Base-by-base conservation (phyloP, 2,888 invertebrate genomes). In the Liodrosophila aerea region DNA sequence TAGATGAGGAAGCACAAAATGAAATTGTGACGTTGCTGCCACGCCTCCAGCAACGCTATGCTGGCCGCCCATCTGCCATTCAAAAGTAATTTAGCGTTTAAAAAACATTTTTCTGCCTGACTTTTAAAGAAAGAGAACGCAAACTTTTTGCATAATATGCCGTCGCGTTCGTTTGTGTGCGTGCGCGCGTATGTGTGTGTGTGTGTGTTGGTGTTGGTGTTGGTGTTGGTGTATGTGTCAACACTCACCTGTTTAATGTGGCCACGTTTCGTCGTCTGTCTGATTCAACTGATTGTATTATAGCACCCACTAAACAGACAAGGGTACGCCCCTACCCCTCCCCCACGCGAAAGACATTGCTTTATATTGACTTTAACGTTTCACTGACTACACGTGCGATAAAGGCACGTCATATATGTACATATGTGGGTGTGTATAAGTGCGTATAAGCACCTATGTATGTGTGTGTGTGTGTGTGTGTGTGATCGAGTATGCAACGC, bases 41-140 rank as follows among this genome's bases (percentile, higher is more conserved):
- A 67, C 77, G 64, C 74, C 76, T 47, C 50, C 60, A 54, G 41
- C 50, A 44, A 37, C 43, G 31, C 40, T 27, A 47, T 39, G 9
- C 30, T 39, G 9, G n/a, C 16, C 27, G 40, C 45, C 51, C 71
- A 57, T 39, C 67, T 73, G 81, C 75, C 73, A 81, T 76, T 85
- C 73, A 81, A 86, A 86, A 86, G 82, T 84, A 81, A 81, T 84
- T 83, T 84, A 86, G 76, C 76, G 85, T 82, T 78, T 84, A 81
- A 84, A 81, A 86, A 83, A 77, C 71, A 86, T 83, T 84, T 77
- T 73, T 86, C 70, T 76, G 86, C 86, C 76, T 73, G 82, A 76
- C 76, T 83, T 71, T 84, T 75, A 77, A 73, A 84, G 73, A 75
- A 54, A 22, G 5, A 22, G 5, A 22, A 22, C 22, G 22, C 22